Base-by-base conservation (phyloP, 2,797 vertebrate genomes). In the Anguilla obscura region DNA sequence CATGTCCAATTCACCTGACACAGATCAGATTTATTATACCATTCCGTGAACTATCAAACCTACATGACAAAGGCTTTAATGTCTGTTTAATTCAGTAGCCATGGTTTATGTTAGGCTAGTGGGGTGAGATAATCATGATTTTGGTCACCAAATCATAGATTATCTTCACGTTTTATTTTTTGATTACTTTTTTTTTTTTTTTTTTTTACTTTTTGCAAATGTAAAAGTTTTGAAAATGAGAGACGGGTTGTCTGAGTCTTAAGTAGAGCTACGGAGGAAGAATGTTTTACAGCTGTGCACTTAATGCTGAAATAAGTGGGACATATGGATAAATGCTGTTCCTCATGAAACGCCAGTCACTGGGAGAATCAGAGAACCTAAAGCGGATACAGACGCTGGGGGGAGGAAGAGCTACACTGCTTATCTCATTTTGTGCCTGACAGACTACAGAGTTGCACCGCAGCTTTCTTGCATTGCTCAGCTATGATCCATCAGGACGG, bases 41-140 rank as follows among this genome's bases (percentile, higher is more conserved):
- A 87, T 90, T 87, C 88, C 71, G 84, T 84, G 86, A 90, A 40
- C 84, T 40, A 21, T 79, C 18, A 56, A 93, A 90, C 92, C 89
- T 85, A 87, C 90, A 88, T 92, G 90, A 88, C 92, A 85, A 90
- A 85, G 52, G 2, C 89, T 90, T 91, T 87, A 16, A 50, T 36
- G 85, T 48, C 87, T 89, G 88, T 92, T 90, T 90, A 91, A 87
- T 60, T 56, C 88, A 89, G 74, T 71, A 87, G 88, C 90, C 82
- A 76, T 90, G 88, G 91, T 92, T 92, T 91, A 85, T 90, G 52
- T 91, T 74, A 87, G 87, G 89, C 80, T 85, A 83, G 85, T 18
- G 12, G 74, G 74, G 74, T 3, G 14, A 76, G 33, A 74, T 74
- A 30, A 76, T 5, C 87, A 27, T 82, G 27, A 86, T 91, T 83